phyloP scores from a whole-genome alignment of 2,888 invertebrate genomes.

The Parochlus steinenii region DNA sequence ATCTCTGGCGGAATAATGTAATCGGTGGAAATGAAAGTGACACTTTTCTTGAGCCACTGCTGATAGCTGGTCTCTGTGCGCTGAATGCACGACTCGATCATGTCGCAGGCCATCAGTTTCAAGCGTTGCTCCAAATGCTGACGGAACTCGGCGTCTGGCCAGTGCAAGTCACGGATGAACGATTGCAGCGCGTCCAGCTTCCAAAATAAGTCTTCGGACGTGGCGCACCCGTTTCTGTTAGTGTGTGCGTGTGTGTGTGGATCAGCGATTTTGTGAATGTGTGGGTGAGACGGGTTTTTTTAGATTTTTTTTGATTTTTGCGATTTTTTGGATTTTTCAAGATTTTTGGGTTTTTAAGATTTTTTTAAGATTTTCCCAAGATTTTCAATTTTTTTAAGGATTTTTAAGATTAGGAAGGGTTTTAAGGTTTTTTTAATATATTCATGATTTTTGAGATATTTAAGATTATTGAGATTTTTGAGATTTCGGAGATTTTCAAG shows the following conservation, averaged over 20 bases:
- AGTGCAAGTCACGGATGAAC: conserved; percentile 93
- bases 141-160: conserved; percentile 97
- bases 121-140: conserved; percentile 91
- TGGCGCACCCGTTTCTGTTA: conserved; percentile 82
- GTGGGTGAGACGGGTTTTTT: conserved; percentile 1
- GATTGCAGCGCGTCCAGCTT: conserved; percentile 96
- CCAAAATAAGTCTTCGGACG: conserved; percentile 98
- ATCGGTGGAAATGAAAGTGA: conserved; percentile 88
- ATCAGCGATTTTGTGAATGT: conserved; percentile 4
- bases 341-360: neutral
- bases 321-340: neutral
- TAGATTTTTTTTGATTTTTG: neutral
- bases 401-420: too few species aligned
- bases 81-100: conserved; percentile 97
- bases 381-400: too few species aligned
- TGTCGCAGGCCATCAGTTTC: conserved; percentile 95
- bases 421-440: too few species aligned
- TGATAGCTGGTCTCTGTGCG: conserved; percentile 79
- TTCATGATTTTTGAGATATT: too few species aligned
- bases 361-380: too few species aligned
- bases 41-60: conserved; percentile 81
- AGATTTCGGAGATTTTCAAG: too few species aligned
- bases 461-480: too few species aligned
- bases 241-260: conserved; percentile 14
- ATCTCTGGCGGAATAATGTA: conserved; percentile 95